phyloP scores from a whole-genome alignment of 2,797 vertebrate genomes.

The Galago senegalensis region DNA sequence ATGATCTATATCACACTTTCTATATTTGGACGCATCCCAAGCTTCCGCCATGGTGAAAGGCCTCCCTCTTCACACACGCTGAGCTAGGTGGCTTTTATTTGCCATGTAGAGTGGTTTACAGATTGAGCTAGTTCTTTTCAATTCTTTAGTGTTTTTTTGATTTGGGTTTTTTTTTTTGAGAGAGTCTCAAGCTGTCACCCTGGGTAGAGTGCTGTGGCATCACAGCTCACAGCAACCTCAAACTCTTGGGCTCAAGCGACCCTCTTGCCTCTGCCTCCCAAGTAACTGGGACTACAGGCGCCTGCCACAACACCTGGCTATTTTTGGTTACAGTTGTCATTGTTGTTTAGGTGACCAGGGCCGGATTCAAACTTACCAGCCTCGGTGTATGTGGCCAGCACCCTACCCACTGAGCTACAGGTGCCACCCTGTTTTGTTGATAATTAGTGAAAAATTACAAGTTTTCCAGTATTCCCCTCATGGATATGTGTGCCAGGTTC shows the following conservation, averaged over 20 bases:
- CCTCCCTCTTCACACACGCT: not conserved
- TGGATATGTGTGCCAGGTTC: not conserved
- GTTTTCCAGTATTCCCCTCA: not conserved
- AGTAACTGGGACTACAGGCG: too few relatives aligned
- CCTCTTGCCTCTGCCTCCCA: too few relatives aligned
- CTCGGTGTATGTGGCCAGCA: too few relatives aligned
- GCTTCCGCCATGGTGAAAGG: not conserved
- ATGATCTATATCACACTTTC: constrained; percentile 15
- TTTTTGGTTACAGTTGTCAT: too few relatives aligned
- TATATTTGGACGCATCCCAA: constrained; percentile 29
- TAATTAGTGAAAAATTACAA: not conserved
- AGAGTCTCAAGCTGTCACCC: too few relatives aligned
- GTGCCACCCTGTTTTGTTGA: not conserved
- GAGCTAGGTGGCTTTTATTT: constrained; percentile 32
- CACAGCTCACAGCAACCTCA: too few relatives aligned
- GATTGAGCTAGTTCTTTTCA: not conserved
- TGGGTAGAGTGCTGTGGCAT: too few relatives aligned
- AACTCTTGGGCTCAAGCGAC: too few relatives aligned
- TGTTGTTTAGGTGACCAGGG: too few relatives aligned
- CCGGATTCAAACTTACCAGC: too few relatives aligned
- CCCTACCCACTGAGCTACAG: too few relatives aligned
- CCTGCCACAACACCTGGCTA: too few relatives aligned
- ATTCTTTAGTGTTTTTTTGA: not conserved
- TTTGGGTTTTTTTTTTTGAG: not conserved
- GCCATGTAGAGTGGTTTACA: not conserved